Percentiles rank a stretch among this genome's conserved stretches.
Conservation (phyloP, 2,797 vertebrate species). For the Apogon hyalosoma region DNA sequence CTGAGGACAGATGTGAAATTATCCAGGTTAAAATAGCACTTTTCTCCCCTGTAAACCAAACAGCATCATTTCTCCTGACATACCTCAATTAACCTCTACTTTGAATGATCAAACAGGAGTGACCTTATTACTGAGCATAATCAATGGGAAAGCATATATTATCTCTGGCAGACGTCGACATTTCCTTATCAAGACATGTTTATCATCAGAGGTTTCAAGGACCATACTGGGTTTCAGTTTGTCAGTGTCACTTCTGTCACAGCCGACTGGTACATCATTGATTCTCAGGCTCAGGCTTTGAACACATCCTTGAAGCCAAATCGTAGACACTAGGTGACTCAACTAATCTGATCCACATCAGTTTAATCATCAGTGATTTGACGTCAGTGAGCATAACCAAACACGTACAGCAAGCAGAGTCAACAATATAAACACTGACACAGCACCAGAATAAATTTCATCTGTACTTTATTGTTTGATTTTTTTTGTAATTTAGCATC, state of each 20-base stretch:
- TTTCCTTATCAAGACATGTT: too few relatives aligned
- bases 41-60: not conserved
- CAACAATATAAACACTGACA: not conserved
- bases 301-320: slow-evolving; percentile 5
- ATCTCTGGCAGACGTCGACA: not conserved
- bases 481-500: not conserved
- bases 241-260: not conserved
- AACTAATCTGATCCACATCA: not conserved
- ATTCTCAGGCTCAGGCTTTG: not conserved
- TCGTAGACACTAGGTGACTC: slow-evolving; percentile 28
- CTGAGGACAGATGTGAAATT: not conserved
- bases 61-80: not conserved
- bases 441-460: not conserved
- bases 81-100: not conserved
- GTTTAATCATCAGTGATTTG: slow-evolving; percentile 26
- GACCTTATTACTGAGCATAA: not conserved
- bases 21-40: not conserved
- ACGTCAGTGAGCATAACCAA: slow-evolving; percentile 2
- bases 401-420: not conserved
- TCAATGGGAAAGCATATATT: not conserved
- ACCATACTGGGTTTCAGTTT: not conserved
- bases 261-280: not conserved
- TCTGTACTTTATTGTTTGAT: not conserved
- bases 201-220: not conserved
- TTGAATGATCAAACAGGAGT: not conserved